Evolutionary conservation across 2,113 vertebrate genomes (phyloP).

Genomic region (Corydoras maculifer): DNA sequence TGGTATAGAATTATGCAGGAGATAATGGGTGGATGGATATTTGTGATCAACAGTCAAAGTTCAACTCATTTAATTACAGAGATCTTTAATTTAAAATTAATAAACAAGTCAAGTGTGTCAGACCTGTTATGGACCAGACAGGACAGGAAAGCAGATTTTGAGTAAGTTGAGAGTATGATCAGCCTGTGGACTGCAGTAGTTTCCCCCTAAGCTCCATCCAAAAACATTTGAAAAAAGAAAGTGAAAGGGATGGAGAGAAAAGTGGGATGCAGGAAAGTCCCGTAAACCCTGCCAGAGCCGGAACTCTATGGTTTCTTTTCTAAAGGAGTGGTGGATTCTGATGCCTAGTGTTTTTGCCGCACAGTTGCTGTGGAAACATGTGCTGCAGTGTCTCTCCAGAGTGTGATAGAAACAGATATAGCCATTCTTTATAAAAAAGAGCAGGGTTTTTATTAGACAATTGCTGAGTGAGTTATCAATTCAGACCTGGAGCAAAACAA

Average conservation of each 20-base stretch:
- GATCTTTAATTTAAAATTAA: too few relatives aligned
- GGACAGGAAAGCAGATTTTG: too few relatives aligned
- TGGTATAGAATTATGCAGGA: too few relatives aligned
- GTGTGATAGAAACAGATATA: not conserved
- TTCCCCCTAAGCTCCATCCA: not conserved
- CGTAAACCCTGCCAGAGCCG: constrained; percentile 22
- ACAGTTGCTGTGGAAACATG: constrained; percentile 44
- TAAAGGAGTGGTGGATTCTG: constrained; percentile 26
- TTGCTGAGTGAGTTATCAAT: not conserved
- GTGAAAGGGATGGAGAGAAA: constrained; percentile 3
- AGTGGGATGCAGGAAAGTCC: constrained; percentile 20
- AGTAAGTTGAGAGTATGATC: too few relatives aligned
- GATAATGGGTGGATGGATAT: too few relatives aligned
- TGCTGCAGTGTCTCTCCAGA: constrained; percentile 24
- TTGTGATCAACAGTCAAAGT: too few relatives aligned
- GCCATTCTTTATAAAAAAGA: not conserved
- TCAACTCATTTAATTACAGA: too few relatives aligned
- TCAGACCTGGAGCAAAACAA: not conserved
- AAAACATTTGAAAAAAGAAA: constrained; percentile 26
- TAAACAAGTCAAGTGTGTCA: too few relatives aligned
- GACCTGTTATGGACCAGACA: too few relatives aligned
- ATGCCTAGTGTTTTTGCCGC: constrained; percentile 7
- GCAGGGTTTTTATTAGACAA: not conserved
- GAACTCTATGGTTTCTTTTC: constrained; percentile 32
- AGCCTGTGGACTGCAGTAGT: not conserved